These are phyloP conservation scores for Pygathrix nemaeus DNA, from an alignment of 2,113 vertebrate genomes.

Conservation along the genomic window DNA sequence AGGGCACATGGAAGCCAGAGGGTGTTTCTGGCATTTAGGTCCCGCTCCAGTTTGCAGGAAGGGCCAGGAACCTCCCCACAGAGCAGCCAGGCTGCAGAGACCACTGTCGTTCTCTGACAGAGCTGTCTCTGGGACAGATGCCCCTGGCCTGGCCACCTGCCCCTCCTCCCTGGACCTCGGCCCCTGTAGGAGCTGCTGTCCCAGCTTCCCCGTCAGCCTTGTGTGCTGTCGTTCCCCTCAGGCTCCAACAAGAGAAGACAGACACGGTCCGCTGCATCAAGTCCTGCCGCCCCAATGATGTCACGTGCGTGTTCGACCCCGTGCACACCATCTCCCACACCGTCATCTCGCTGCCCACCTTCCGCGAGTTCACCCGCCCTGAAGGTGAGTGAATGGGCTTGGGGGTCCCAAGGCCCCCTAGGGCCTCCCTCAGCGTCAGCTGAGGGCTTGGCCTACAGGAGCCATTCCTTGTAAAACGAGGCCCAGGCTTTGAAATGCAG, in stretches of 20 bases:
- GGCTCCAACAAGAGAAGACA: slow-evolving; percentile 86
- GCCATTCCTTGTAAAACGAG: neutral
- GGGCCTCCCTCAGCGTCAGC: neutral
- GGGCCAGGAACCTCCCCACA: accelerated
- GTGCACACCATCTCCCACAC: slow-evolving; percentile 95
- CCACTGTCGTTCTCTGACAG: accelerated
- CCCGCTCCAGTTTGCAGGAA: neutral
- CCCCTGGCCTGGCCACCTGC: neutral
- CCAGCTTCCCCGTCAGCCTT: neutral
- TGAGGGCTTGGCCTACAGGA: neutral
- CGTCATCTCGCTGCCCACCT: slow-evolving; percentile 95
- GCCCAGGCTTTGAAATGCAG: neutral
- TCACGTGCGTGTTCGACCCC: slow-evolving; percentile 89
- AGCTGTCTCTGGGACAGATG: neutral
- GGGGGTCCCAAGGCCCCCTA: accelerated
- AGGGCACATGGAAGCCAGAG: neutral
- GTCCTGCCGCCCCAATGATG: slow-evolving; percentile 90
- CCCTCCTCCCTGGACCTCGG: accelerated
- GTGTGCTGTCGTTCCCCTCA: slow-evolving; percentile 61
- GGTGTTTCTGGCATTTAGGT: accelerated
- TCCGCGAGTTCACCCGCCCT: slow-evolving; percentile 92
- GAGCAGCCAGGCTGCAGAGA: neutral
- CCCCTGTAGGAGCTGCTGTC: accelerated
- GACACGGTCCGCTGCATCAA: slow-evolving; percentile 94
- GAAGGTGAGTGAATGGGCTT: slow-evolving; percentile 87